A percentile compares a stretch with the other conserved stretches of the same genome.
These are phyloP conservation scores for Porites rus DNA, from an alignment of 92 coral and sea anemone species.

Conservation along the genomic window DNA sequence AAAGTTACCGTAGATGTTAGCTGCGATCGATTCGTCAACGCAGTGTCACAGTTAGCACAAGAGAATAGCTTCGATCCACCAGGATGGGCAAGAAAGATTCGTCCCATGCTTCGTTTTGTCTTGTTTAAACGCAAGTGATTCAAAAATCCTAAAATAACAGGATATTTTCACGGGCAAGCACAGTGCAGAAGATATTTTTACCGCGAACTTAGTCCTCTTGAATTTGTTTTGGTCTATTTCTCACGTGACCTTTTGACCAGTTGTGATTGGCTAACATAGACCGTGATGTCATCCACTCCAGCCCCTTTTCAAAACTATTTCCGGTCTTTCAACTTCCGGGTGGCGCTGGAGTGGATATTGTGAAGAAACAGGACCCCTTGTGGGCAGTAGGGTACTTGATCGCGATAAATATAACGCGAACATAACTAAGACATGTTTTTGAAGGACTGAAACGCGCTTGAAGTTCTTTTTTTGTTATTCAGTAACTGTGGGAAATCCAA, in stretches of 20 bases:
- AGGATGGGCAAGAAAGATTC: slow-evolving; percentile 95
- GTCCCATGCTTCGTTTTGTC: slow-evolving; percentile 73
- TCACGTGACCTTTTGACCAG: slow-evolving; percentile 20
- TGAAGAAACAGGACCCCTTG: too few relatives aligned
- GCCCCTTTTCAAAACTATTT: background rate
- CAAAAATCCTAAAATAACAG: background rate
- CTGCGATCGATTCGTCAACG: slow-evolving; percentile 97
- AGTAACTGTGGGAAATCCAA: too few relatives aligned
- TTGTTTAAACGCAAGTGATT: background rate
- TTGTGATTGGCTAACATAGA: slow-evolving; percentile 9
- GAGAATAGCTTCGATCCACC: slow-evolving; percentile 96
- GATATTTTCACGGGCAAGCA: background rate
- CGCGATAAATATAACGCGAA: too few relatives aligned
- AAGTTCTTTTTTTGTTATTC: too few relatives aligned
- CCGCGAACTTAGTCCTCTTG: slow-evolving; percentile 28
- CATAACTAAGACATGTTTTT: too few relatives aligned
- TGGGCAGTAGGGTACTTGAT: too few relatives aligned
- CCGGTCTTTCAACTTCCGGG: background rate
- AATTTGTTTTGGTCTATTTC: slow-evolving; percentile 19
- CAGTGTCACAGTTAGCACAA: slow-evolving; percentile 99
- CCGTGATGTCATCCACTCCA: background rate
- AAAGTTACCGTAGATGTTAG: slow-evolving; percentile 91
- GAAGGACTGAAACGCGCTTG: too few relatives aligned
- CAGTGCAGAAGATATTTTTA: background rate
- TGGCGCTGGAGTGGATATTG: too few relatives aligned